Conservation (phyloP, 37 sponge, comb jelly and placozoan genomes). For the Hexactinellida sp. region DNA sequence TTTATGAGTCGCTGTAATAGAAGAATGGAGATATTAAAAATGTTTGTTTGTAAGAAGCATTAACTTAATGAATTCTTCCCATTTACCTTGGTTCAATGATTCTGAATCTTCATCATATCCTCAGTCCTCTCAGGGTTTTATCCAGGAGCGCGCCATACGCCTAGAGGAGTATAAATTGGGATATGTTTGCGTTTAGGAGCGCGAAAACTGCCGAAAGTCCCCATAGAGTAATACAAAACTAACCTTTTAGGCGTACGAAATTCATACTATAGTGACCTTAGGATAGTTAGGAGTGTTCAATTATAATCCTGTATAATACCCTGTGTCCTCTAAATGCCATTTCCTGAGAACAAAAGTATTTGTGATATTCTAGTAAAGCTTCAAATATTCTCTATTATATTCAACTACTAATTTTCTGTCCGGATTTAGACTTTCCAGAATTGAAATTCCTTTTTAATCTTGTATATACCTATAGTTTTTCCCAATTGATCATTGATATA, state of each 20-base stretch:
- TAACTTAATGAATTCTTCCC: background rate
- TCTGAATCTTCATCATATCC: background rate
- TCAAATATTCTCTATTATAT: background rate
- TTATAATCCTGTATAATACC: too few relatives aligned
- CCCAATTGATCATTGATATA: background rate
- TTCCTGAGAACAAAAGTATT: background rate
- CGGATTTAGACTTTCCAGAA: background rate
- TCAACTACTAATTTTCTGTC: background rate
- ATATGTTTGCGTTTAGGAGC: too few relatives aligned
- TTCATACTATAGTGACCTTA: too few relatives aligned
- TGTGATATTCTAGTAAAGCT: background rate
- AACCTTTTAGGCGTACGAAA: too few relatives aligned
- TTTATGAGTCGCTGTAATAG: background rate
- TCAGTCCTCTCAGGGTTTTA: too few relatives aligned
- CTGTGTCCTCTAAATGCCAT: background rate
- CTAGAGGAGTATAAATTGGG: too few relatives aligned
- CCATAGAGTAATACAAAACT: too few relatives aligned
- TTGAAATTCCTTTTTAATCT: background rate
- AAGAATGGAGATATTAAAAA: background rate
- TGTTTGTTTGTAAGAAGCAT: background rate
- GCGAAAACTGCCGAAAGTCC: too few relatives aligned
- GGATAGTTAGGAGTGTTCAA: too few relatives aligned
- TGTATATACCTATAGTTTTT: background rate
- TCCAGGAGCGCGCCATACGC: too few relatives aligned
- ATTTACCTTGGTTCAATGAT: background rate